Conservation (phyloP, 2,113 vertebrate species). For the Silurus glanis region DNA sequence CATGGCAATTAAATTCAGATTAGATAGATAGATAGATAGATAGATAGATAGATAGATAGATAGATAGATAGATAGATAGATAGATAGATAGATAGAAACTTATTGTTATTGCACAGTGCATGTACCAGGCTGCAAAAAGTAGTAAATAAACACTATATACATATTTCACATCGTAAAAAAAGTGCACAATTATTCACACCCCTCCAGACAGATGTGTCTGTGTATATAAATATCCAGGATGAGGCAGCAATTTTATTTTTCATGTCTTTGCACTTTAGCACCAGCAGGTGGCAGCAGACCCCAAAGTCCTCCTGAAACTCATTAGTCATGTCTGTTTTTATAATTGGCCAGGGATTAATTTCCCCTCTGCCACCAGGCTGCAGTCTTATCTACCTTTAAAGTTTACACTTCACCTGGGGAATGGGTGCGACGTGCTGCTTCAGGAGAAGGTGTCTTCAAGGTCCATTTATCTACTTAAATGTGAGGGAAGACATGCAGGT, state of each 20-base stretch:
- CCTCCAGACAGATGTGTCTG: neutral
- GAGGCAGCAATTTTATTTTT: neutral
- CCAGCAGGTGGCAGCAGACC: neutral
- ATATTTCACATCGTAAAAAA: no score
- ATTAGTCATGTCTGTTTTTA: neutral
- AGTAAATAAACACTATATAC: no score
- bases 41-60: neutral
- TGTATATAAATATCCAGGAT: neutral
- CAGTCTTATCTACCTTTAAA: neutral
- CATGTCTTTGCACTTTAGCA: neutral
- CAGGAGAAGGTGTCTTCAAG: neutral
- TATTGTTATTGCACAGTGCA: no score
- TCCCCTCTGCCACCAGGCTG: neutral
- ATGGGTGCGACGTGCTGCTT: neutral
- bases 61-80: neutral
- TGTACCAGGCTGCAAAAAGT: no score
- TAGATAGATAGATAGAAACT: neutral
- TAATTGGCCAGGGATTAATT: neutral
- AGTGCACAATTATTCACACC: no score
- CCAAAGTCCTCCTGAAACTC: neutral
- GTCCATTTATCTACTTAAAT: neutral
- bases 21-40: neutral
- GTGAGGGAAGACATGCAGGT: no score
- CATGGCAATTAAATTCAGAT: neutral
- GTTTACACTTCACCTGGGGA: neutral